Evolutionary conservation across 37 sponge, comb jelly and placozoan genomes (phyloP).

Genomic region (Theonella swinhoei): DNA sequence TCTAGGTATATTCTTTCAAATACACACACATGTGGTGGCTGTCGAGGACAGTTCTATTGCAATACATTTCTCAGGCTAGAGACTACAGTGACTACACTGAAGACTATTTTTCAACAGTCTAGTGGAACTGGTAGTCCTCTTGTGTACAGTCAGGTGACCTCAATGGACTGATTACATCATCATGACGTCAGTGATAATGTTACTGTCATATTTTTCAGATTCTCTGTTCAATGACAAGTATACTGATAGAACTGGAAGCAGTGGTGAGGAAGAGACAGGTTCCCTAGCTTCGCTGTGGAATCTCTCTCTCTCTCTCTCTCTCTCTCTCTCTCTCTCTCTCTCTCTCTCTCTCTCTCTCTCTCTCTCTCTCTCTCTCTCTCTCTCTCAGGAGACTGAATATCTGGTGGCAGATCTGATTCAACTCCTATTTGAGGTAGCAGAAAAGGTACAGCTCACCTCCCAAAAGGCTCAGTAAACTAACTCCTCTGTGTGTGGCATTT

Average conservation of each 20-base stretch:
- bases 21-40: too few relatives aligned
- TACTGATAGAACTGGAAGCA: slow-evolving; percentile 43
- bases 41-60: too few relatives aligned
- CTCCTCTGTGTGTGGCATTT: background rate
- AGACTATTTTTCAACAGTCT: slow-evolving; percentile 31
- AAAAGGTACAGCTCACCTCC: slow-evolving; percentile 17
- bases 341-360: background rate
- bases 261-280: slow-evolving; percentile 1
- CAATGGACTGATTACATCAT: background rate
- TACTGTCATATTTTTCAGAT: slow-evolving; percentile 25
- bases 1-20: too few relatives aligned
- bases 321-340: background rate
- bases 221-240: slow-evolving; percentile 54
- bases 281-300: background rate
- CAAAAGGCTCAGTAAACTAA: background rate
- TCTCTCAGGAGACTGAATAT: background rate
- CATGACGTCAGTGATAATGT: background rate
- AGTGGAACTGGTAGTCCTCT: slow-evolving; percentile 23
- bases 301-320: too few relatives aligned
- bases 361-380: slow-evolving; percentile 4
- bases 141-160: slow-evolving; percentile 30
- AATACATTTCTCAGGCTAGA: too few relatives aligned
- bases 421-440: slow-evolving; percentile 41
- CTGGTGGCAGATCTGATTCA: slow-evolving; percentile 14
- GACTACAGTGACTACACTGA: slow-evolving; percentile 17